phyloP scores from a whole-genome alignment of 2,888 invertebrate genomes.

The Vanessa cardui region DNA sequence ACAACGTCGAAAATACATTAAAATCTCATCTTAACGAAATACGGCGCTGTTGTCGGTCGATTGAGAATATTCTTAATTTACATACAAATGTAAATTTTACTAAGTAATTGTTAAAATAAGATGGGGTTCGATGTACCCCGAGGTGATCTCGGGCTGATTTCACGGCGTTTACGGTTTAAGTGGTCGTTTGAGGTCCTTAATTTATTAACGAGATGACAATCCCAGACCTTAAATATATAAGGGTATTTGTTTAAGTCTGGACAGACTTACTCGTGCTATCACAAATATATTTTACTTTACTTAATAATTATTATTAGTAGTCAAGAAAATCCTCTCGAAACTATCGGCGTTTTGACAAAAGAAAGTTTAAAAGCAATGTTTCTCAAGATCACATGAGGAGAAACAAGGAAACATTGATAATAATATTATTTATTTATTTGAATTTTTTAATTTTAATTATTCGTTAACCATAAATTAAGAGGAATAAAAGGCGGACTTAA shows the following conservation, averaged over 20 bases:
- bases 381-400: no score
- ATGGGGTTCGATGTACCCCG: slow-evolving; percentile 34
- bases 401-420: no score
- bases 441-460: no score
- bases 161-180: slow-evolving; percentile 29
- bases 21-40: slow-evolving; percentile 43
- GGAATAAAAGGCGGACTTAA: no score
- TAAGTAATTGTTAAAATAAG: slow-evolving; percentile 43
- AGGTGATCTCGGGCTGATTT: slow-evolving; percentile 34
- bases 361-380: no score
- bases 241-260: no score
- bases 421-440: no score
- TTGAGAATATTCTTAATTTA: slow-evolving; percentile 46
- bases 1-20: slow-evolving; percentile 42
- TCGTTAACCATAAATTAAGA: no score
- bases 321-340: background rate
- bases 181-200: slow-evolving; percentile 2
- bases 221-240: background rate
- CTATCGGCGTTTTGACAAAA: no score
- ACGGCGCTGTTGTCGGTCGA: slow-evolving; percentile 41
- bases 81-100: slow-evolving; percentile 48
- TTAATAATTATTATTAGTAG: background rate
- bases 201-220: background rate
- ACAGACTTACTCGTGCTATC: no score
- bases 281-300: no score